Evolutionary conservation across 2,113 vertebrate species (phyloP).

Genomic region (Scalopus aquaticus): DNA sequence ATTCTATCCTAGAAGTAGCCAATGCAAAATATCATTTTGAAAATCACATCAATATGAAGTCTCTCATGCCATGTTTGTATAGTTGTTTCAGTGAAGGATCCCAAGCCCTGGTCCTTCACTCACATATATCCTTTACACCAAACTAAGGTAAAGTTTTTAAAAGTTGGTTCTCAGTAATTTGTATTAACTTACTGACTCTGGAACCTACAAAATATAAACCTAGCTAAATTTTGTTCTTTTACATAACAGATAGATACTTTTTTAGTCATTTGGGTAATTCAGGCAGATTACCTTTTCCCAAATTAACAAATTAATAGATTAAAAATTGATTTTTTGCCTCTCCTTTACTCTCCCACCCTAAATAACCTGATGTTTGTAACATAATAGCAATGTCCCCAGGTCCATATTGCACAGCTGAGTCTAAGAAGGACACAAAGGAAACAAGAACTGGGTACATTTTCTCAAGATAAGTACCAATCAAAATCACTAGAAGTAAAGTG

Average conservation of each 20-base stretch:
- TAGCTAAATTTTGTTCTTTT: neutral
- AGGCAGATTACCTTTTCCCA: neutral
- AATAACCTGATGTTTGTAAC: neutral
- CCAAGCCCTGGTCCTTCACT: neutral
- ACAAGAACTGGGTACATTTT: neutral
- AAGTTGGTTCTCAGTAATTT: neutral
- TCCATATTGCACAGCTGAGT: neutral
- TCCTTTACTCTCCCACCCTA: neutral
- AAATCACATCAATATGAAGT: neutral
- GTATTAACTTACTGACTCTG: neutral
- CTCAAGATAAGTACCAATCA: neutral
- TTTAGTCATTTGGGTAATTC: constrained; percentile 26
- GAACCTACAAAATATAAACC: constrained; percentile 9
- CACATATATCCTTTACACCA: neutral
- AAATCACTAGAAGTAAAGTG: neutral
- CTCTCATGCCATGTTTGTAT: neutral
- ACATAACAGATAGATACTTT: neutral
- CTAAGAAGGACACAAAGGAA: neutral
- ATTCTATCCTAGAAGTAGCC: neutral
- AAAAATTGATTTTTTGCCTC: neutral
- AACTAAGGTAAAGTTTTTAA: neutral
- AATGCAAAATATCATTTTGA: neutral
- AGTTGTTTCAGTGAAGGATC: neutral
- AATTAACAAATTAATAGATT: constrained; percentile 25
- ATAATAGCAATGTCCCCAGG: neutral